Evolutionary conservation across 2,888 invertebrate species (phyloP).

Genomic region (Atethmia centrago): DNA sequence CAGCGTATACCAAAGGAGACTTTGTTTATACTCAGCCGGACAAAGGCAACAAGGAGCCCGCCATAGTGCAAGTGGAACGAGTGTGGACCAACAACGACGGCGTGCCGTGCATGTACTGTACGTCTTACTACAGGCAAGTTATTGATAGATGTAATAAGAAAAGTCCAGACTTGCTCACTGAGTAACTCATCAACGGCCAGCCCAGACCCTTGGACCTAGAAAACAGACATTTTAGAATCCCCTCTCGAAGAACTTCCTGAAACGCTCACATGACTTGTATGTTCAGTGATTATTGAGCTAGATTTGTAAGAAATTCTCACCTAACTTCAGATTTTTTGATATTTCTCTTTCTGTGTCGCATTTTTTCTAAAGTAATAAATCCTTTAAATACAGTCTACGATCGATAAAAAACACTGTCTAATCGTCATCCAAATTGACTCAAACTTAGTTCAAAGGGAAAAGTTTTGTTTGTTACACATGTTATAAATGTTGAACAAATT

Average conservation of each 20-base stretch:
- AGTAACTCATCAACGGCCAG: background rate
- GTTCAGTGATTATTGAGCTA: background rate
- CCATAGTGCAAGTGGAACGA: constrained; percentile 96
- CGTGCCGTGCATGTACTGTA: constrained; percentile 97
- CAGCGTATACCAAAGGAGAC: constrained; percentile 93
- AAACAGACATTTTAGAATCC: background rate
- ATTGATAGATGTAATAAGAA: background rate
- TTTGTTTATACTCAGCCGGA: constrained; percentile 96
- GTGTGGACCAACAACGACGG: constrained; percentile 96
- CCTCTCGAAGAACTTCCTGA: background rate
- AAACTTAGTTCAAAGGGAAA: background rate
- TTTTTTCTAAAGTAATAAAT: background rate
- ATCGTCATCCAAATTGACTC: background rate
- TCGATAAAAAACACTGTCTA: background rate
- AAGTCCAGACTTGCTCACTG: background rate
- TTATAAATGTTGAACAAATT: background rate
- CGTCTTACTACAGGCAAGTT: constrained; percentile 93
- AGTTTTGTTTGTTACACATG: no score
- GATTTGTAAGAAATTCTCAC: background rate
- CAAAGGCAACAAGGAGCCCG: constrained; percentile 92
- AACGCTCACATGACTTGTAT: background rate
- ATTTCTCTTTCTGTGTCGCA: background rate
- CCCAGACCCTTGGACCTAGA: background rate
- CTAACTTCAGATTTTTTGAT: background rate
- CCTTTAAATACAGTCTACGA: background rate